A percentile compares a stretch with the other conserved stretches of the same genome.
Conservation (phyloP, 1,140 invertebrate species). For the Drosophila pseudoananassae region DNA sequence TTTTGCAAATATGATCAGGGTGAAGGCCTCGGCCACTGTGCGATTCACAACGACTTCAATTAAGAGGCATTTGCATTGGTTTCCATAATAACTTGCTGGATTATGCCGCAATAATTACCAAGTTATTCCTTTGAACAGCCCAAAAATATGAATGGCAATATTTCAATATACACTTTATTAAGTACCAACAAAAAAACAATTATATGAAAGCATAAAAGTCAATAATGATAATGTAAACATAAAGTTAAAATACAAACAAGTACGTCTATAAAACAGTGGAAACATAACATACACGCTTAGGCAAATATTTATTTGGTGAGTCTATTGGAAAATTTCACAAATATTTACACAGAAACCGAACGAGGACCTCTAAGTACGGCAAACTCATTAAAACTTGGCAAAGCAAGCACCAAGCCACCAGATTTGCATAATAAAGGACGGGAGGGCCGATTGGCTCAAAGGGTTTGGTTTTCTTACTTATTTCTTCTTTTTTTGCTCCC, state of each 20-base stretch:
- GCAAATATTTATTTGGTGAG: constrained; percentile 51
- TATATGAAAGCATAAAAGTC: neutral
- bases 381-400: constrained; percentile 54
- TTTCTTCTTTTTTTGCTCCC: neutral
- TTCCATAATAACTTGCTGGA: neutral
- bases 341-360: constrained; percentile 59
- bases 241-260: constrained; percentile 30
- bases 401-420: constrained; percentile 19
- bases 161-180: constrained; percentile 1
- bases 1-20: constrained; percentile 10
- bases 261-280: constrained; percentile 11
- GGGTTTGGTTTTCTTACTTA: neutral
- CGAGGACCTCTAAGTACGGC: constrained; percentile 14
- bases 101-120: neutral
- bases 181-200: constrained; percentile 1
- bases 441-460: constrained; percentile 2
- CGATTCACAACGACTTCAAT: neutral
- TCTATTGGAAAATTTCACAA: constrained; percentile 55
- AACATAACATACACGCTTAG: constrained; percentile 22
- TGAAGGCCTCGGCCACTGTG: neutral
- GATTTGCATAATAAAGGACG: constrained; percentile 32
- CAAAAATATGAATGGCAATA: too few species aligned
- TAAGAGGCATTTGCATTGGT: neutral
- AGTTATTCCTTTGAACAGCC: neutral
- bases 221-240: constrained; percentile 13